phyloP scores from a whole-genome alignment of 35 echinoderm and acorn worm species.

The Strongylocentrotus purpuratus region DNA sequence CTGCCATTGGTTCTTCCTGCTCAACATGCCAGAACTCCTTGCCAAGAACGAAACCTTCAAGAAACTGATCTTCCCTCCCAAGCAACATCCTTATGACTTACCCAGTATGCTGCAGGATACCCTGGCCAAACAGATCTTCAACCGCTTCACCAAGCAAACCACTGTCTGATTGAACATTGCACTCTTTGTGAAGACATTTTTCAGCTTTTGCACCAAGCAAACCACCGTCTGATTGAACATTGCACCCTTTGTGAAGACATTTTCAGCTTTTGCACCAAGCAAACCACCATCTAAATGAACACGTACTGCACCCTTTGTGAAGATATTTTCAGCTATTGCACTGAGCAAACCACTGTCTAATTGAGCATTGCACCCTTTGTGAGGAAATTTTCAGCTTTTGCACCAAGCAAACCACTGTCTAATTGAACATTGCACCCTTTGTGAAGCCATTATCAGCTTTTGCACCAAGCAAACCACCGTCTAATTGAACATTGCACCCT shows the following conservation, averaged over 20 bases:
- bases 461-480: not conserved
- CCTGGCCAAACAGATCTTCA: constrained; percentile 60
- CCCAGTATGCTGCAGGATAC: constrained; percentile 63
- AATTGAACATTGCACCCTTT: not conserved
- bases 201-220: not conserved
- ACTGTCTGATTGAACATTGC: constrained; percentile 52
- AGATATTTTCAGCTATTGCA: not conserved
- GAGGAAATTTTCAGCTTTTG: constrained; percentile 41
- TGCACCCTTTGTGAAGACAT: not conserved
- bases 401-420: constrained; percentile 66
- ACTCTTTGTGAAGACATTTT: not conserved
- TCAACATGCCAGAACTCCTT: constrained; percentile 77
- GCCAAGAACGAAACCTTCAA: constrained; percentile 83
- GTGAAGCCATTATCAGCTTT: not conserved
- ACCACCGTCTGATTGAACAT: not conserved
- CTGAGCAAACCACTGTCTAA: constrained; percentile 66
- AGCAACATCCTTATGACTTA: constrained; percentile 61
- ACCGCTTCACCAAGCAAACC: constrained; percentile 54
- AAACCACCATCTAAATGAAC: not conserved
- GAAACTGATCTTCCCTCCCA: constrained; percentile 70
- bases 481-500: not conserved
- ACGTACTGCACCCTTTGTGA: too few relatives aligned
- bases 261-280: not conserved
- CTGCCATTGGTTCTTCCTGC: constrained; percentile 88
- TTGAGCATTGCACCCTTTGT: not conserved